These are phyloP conservation scores for Aphrophora alni DNA, from an alignment of 2,888 invertebrate genomes.

Conservation along the genomic window DNA sequence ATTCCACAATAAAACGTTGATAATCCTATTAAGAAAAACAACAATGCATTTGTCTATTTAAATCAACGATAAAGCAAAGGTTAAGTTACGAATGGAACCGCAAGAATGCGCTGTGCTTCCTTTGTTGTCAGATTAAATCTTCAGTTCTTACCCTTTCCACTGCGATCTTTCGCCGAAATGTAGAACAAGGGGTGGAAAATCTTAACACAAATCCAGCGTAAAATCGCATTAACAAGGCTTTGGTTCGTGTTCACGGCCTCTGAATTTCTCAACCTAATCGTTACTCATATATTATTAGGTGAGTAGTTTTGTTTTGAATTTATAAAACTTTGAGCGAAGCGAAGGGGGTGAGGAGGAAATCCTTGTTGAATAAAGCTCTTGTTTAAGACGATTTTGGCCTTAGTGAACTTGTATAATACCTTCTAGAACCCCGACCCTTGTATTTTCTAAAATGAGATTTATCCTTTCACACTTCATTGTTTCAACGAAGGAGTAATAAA, in stretches of 20 bases:
- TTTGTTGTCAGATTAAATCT: conserved; percentile 40
- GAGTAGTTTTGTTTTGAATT: conserved; percentile 43
- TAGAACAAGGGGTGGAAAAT: conserved; percentile 39
- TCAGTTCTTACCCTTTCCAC: neutral
- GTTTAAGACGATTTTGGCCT: conserved; percentile 43
- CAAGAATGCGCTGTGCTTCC: conserved; percentile 40
- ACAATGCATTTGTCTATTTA: neutral
- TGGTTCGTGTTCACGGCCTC: conserved; percentile 43
- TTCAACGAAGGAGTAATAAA: conserved; percentile 10
- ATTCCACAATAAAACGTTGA: neutral
- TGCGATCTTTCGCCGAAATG: conserved; percentile 36
- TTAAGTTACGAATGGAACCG: conserved; percentile 33
- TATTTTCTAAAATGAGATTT: conserved; percentile 42
- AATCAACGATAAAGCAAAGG: conserved; percentile 21
- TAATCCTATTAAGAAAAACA: conserved; percentile 7
- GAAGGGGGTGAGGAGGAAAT: conserved; percentile 27
- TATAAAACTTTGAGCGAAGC: conserved; percentile 37
- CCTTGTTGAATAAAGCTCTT: conserved; percentile 43
- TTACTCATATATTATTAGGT: conserved; percentile 42
- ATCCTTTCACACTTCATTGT: conserved; percentile 18
- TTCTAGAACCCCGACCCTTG: conserved; percentile 30
- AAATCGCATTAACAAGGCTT: conserved; percentile 43
- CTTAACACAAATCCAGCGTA: conserved; percentile 42
- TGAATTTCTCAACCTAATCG: conserved; percentile 39
- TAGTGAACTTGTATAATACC: conserved; percentile 42